Evolutionary conservation across 2,888 invertebrate genomes (phyloP), one percentile per base, ranked within the genome.

Genomic region (Cheilosia pagana): DNA sequence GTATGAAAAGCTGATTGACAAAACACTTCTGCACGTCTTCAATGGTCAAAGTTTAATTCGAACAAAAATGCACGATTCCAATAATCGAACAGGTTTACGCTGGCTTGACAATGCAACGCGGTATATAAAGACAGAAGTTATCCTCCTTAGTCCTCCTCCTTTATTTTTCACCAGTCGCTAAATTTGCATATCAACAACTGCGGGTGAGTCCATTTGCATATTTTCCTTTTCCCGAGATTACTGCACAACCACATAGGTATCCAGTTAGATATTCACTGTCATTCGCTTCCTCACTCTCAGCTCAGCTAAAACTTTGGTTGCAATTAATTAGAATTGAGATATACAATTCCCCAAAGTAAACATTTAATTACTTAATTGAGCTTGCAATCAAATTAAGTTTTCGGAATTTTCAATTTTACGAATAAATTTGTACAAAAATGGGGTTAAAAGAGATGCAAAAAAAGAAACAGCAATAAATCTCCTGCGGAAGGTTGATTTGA

Each of bases 361-460:
- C 85, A 81, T 85, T 85, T 85, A 81, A 85, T 85, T 85, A 85
- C 85, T 81, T 85, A 85, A 85, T 85, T 85, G 85, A 85, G 85
- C 85, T 59, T 75, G 85, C 85, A 85, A 85, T 85, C 85, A 81
- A 85, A 85, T 85, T 85, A 85, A 62, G 75, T 70, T 81, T 78
- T 82, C 55, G 3, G 67, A 85, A 81, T 71, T 71, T 81, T 14
- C 10, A 74, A 55, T 63, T 85, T 77, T 55, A 14, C 63, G 65
- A 75, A 85, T 75, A 85, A 81, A 81, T 76, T 71, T 28, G 8
- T 28, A 43, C 14, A 70, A 39, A 70, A 45, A 3, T 21, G 43
- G 8, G 8, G 50, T 59, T 16, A 12, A 35, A 35, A 12, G 43
- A 45, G 16, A 62, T 16, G 55, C 28, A 28, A 28, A 28, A 52